A percentile compares a stretch with the other conserved stretches of the same genome.
phyloP scores from a whole-genome alignment of 2,113 vertebrate genomes.

The Prietella phreatophila region DNA sequence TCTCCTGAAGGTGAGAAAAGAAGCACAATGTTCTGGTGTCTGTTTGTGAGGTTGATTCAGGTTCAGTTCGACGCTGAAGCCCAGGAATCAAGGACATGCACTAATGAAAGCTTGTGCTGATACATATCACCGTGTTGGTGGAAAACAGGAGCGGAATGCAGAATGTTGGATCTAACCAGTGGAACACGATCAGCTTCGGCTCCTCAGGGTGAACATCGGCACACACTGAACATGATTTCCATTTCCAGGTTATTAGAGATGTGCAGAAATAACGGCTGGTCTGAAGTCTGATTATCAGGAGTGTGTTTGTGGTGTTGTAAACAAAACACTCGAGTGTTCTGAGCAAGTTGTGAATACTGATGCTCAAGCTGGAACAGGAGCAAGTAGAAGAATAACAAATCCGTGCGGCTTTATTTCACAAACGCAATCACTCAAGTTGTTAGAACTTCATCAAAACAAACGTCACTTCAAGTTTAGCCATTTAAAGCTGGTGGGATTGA shows the following conservation, averaged over 20 bases:
- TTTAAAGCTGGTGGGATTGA: not conserved
- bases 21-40: not conserved
- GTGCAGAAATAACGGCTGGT: not conserved
- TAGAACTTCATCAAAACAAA: not conserved
- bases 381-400: not conserved
- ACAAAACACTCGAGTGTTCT: not conserved
- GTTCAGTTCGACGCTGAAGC: not conserved
- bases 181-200: not conserved
- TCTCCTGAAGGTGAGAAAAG: not conserved
- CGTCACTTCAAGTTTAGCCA: not conserved
- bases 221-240: not conserved
- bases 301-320: constrained; percentile 3
- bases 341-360: constrained; percentile 3
- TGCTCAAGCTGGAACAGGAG: not conserved
- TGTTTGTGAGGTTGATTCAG: not conserved
- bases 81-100: not conserved
- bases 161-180: not conserved
- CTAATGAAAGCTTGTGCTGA: not conserved
- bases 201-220: not conserved
- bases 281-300: not conserved
- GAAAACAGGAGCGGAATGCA: not conserved
- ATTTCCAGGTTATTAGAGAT: not conserved
- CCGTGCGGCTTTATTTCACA: not conserved
- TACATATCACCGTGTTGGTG: not conserved
- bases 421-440: not conserved